Base-by-base conservation (phyloP, 2,888 invertebrate species). In the Sinopyrophorus schimmeli region DNA sequence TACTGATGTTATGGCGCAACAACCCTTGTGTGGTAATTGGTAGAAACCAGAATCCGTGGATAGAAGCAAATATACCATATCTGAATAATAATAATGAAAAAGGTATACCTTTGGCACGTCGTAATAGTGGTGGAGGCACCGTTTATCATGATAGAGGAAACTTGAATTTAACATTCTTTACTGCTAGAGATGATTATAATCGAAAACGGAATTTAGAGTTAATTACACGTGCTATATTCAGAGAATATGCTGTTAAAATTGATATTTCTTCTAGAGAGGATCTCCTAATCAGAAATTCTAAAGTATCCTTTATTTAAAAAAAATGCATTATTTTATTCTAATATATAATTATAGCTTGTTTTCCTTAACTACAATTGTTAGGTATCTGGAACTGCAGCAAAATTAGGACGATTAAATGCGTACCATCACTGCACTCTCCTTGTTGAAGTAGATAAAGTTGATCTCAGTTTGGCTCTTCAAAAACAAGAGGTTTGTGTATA, bases 371-470 rank as follows among this genome's bases (percentile, higher is more conserved):
- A 31, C n/a, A 23, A 1, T 15, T 35, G 9, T n/a, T 21, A 96
- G 93, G 82, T 98, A 62, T 97, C 97, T 62, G 98, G 96, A 60
- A 95, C 95, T 35, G 96, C 98, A 34, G 89, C 96, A 1, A 94
- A 94, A 76, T 77, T 97, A 47, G 92, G 92, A 48, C 81, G 86
- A 57, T 81, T 86, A 5, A 87, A 87, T 66, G 89, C 92, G n/a
- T 99, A 98, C 77, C 98, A 99, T 72, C 98, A 98, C 74, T 95
- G 95, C 74, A 98, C 98, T 2, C 80, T 99, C 58, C 79, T 97
- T 70, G 89, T 96, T 53, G 84, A 90, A 66, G 89, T 89, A 54
- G 86, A 93, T 70, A 89, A 90, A 74, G 72, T 80, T 56, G 80
- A 83, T 70, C 78, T 92, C 68, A 83, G 82, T 61, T 78, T 82